Base-by-base conservation (phyloP, 2,888 invertebrate species). In the Lycaena phlaeas region DNA sequence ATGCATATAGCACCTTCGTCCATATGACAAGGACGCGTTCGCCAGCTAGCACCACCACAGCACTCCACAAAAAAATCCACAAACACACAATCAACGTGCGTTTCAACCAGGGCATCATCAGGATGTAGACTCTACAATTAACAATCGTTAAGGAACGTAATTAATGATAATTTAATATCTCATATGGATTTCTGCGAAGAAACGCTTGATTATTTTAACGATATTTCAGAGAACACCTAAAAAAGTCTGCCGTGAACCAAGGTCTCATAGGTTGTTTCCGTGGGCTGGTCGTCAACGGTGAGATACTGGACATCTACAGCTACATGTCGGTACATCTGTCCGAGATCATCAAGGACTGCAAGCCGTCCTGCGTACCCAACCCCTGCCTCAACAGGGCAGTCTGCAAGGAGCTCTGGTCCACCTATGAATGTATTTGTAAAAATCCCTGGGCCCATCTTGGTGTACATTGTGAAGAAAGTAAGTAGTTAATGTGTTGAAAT, bases 391-490 rank as follows among this genome's bases (percentile, higher is more conserved):
- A 97, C 67, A 94, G 92, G 31, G 97, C 95, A 0, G 89, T 89
- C 49, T 97, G 95, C 65, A 94, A 94, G 57, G 96, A 97, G 66
- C 81, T 93, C 0, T 97, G 96, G 96, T 95, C 95, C 46, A 92
- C 92, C 18, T 97, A 96, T 56, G 92, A 93, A 59, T 97, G 97
- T 68, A 91, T 94, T 50, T 97, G 97, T 76, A 91, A 91, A 53
- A 97, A 97, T 73, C 90, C 90, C 27, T 95, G 96, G 94, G 96
- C 97, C 1, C 97, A 97, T 73, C 88, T 92, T 46, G 97, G 97
- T 49, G 87, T 88, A 43, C 92, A 92, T 65, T 97, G 97, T 71
- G 95, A 97, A 82, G 92, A 89, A 59, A 96, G 97, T 96, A 79
- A 88, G 90, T 87, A 36, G 10, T 27, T 7, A n/a, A n/a, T n/a